phyloP scores from a whole-genome alignment of 2,888 invertebrate species.

The Cyclophora albipunctata region DNA sequence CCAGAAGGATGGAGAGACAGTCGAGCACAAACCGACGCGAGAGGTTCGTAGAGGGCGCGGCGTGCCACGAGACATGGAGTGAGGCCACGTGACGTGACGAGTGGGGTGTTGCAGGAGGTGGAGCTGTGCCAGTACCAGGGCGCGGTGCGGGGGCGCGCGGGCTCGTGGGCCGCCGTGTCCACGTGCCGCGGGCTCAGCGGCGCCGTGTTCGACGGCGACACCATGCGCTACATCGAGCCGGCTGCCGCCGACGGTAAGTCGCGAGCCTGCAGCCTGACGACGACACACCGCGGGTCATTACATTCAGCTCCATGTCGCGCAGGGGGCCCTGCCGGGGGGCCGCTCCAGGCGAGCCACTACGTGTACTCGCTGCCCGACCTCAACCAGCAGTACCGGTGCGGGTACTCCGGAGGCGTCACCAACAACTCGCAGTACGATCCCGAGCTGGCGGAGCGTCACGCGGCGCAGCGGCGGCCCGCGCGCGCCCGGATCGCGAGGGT shows the following conservation, averaged over 20 bases:
- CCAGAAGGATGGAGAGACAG: slow-evolving; percentile 71
- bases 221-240: slow-evolving; percentile 81
- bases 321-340: no score
- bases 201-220: slow-evolving; percentile 84
- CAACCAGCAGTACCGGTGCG: slow-evolving; percentile 73
- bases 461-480: slow-evolving; percentile 51
- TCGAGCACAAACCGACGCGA: slow-evolving; percentile 70
- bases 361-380: slow-evolving; percentile 81
- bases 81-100: background rate
- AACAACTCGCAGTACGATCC: slow-evolving; percentile 76
- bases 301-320: no score
- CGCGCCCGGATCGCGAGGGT: slow-evolving; percentile 80
- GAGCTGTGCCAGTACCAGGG: slow-evolving; percentile 87
- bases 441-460: slow-evolving; percentile 40
- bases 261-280: background rate
- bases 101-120: slow-evolving; percentile 73
- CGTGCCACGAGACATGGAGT: background rate
- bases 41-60: slow-evolving; percentile 49
- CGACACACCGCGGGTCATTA: no score
- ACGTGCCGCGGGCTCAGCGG: slow-evolving; percentile 87
- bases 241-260: slow-evolving; percentile 14
- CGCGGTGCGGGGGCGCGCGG: slow-evolving; percentile 78
- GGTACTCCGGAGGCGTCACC: slow-evolving; percentile 71
- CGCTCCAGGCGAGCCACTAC: slow-evolving; percentile 72
- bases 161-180: slow-evolving; percentile 89